Percentiles rank a stretch among this genome's conserved stretches.
phyloP scores from a whole-genome alignment of 2,797 vertebrate species.

The Triplophysa bombifrons region DNA sequence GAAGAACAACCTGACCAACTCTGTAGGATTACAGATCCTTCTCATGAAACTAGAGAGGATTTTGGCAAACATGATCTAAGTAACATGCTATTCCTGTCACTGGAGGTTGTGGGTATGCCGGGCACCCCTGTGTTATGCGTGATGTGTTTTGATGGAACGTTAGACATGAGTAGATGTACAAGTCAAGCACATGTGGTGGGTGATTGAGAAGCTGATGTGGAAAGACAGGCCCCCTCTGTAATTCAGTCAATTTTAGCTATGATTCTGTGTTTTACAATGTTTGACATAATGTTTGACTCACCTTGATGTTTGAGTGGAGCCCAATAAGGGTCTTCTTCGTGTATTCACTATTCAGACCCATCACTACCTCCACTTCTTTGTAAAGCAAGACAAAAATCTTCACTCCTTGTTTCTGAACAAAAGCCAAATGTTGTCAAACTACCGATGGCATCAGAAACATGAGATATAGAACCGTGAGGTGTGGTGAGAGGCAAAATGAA shows the following conservation, averaged over 20 bases:
- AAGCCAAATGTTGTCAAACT: conserved; percentile 22
- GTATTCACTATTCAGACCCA: conserved; percentile 66
- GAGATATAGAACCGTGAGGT: background rate
- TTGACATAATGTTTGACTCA: conserved; percentile 54
- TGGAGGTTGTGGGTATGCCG: conserved; percentile 60
- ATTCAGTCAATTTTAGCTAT: conserved; percentile 31
- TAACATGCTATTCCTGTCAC: conserved; percentile 52
- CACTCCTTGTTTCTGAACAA: conserved; percentile 61
- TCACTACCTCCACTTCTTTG: conserved; percentile 63
- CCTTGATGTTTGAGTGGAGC: conserved; percentile 65
- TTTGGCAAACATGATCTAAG: conserved; percentile 64
- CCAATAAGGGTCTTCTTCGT: conserved; percentile 63
- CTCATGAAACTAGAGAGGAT: conserved; percentile 57
- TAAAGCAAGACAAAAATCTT: conserved; percentile 64
- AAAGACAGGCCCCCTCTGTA: conserved; percentile 66
- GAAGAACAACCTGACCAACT: conserved; percentile 49
- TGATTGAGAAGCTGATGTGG: conserved; percentile 61
- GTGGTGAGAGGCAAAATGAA: background rate
- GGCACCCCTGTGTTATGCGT: conserved; percentile 64
- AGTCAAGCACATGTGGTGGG: conserved; percentile 72
- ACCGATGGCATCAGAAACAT: background rate
- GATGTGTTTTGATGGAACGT: conserved; percentile 77
- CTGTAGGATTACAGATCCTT: conserved; percentile 53
- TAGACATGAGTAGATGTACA: conserved; percentile 37
- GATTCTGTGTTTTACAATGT: conserved; percentile 36